phyloP scores from a whole-genome alignment of 1,140 invertebrate species.

The Drosophila littoralis region DNA sequence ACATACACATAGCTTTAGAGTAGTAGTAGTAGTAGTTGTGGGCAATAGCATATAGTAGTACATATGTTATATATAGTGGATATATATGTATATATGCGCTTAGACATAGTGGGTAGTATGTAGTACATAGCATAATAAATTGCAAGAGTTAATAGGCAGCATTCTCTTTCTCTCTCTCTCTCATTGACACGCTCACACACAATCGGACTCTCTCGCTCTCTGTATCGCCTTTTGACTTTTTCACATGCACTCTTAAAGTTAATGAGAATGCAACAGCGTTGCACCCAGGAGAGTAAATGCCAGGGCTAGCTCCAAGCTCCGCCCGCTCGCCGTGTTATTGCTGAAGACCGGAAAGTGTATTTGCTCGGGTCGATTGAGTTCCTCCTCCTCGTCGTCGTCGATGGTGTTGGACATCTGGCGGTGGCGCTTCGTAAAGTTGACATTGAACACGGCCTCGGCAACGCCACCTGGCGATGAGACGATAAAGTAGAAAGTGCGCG shows the following conservation, averaged over 20 bases:
- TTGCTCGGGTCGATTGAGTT: conserved; percentile 82
- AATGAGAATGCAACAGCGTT: conserved; percentile 40
- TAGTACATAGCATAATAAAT: conserved; percentile 57
- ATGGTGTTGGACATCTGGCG: conserved; percentile 77
- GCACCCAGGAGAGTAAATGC: conserved; percentile 37
- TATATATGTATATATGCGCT: conserved; percentile 42
- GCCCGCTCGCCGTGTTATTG: conserved; percentile 37
- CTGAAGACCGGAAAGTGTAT: conserved; percentile 83
- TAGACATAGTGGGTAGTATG: conserved; percentile 40
- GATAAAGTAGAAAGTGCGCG: conserved; percentile 83
- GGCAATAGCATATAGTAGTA: conserved; percentile 57
- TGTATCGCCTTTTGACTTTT: too few relatives aligned
- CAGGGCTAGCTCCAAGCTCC: conserved; percentile 21
- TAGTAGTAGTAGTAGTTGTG: conserved; percentile 53
- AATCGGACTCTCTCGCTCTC: too few relatives aligned
- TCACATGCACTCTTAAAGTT: conserved; percentile 31
- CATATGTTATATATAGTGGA: conserved; percentile 38
- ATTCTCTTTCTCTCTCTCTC: conserved; percentile 21
- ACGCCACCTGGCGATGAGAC: conserved; percentile 83
- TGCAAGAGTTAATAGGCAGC: conserved; percentile 31
- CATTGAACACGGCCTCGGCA: conserved; percentile 81
- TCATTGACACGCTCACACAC: conserved; percentile 1
- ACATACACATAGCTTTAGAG: conserved; percentile 64
- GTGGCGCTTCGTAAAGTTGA: conserved; percentile 83
- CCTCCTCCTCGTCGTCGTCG: conserved; percentile 81